Conservation (phyloP, 2,113 vertebrate species). For the Platysteira castanea region DNA sequence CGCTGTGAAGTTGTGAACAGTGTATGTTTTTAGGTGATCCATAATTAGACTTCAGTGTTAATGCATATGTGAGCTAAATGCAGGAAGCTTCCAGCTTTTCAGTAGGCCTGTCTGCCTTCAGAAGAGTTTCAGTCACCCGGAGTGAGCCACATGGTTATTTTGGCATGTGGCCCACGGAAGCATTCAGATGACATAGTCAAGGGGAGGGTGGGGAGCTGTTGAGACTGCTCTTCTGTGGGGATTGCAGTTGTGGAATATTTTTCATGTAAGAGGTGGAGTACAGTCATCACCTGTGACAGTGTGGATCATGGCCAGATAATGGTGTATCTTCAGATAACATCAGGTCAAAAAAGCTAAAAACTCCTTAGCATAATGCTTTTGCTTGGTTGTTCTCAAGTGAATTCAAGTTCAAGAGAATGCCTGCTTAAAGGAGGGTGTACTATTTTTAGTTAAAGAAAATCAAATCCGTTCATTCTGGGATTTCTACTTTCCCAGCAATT, state of each 20-base stretch:
- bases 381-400: background rate
- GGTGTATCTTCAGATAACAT: background rate
- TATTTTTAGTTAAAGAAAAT: background rate
- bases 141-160: rapidly evolving
- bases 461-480: background rate
- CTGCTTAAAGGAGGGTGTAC: background rate
- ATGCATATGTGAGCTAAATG: background rate
- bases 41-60: background rate
- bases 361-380: background rate
- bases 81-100: background rate
- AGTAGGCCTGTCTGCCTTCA: background rate
- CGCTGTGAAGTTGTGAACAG: rapidly evolving
- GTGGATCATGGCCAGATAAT: background rate
- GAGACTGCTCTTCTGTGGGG: background rate
- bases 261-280: background rate
- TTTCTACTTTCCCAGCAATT: background rate
- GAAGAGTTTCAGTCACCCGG: background rate
- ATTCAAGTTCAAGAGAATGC: background rate
- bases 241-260: background rate
- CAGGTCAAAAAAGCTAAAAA: background rate
- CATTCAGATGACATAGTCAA: background rate
- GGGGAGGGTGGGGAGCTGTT: background rate
- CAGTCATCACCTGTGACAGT: background rate
- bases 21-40: background rate
- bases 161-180: background rate